These are phyloP conservation scores for Epinotia ramella DNA, from an alignment of 2,888 invertebrate genomes.

Conservation along the genomic window DNA sequence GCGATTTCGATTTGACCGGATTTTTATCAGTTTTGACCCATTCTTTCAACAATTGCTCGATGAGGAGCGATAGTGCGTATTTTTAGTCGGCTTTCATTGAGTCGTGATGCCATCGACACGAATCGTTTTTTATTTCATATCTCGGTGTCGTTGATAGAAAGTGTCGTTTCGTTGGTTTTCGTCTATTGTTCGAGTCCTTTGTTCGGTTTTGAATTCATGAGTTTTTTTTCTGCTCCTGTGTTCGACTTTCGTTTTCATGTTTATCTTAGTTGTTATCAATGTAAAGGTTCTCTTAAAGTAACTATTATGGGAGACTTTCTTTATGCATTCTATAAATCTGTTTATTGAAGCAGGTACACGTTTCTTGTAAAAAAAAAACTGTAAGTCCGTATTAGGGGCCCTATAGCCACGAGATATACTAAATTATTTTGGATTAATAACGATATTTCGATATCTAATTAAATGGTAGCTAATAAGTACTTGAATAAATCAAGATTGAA, in stretches of 20 bases:
- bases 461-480: too few species aligned
- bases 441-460: too few species aligned
- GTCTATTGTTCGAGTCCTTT: slow-evolving; percentile 49
- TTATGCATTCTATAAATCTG: too few species aligned
- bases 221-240: slow-evolving; percentile 27
- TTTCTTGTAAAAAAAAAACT: too few species aligned
- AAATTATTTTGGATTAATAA: too few species aligned
- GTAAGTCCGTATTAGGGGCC: too few species aligned
- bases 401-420: too few species aligned
- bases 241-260: slow-evolving; percentile 30
- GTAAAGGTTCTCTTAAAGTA: slow-evolving; percentile 7
- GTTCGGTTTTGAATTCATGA: slow-evolving; percentile 39
- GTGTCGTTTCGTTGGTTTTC: slow-evolving; percentile 69
- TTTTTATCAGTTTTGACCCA: slow-evolving; percentile 42
- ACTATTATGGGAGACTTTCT: neutral
- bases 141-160: slow-evolving; percentile 66
- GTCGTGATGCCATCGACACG: slow-evolving; percentile 70
- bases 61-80: slow-evolving; percentile 35
- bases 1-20: slow-evolving; percentile 35
- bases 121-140: slow-evolving; percentile 67
- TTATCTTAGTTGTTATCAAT: slow-evolving; percentile 33
- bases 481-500: too few species aligned
- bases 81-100: slow-evolving; percentile 53
- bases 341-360: too few species aligned
- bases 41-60: slow-evolving; percentile 43